Evolutionary conservation across 1,140 invertebrate species (phyloP).

Genomic region (Aphis gossypii): DNA sequence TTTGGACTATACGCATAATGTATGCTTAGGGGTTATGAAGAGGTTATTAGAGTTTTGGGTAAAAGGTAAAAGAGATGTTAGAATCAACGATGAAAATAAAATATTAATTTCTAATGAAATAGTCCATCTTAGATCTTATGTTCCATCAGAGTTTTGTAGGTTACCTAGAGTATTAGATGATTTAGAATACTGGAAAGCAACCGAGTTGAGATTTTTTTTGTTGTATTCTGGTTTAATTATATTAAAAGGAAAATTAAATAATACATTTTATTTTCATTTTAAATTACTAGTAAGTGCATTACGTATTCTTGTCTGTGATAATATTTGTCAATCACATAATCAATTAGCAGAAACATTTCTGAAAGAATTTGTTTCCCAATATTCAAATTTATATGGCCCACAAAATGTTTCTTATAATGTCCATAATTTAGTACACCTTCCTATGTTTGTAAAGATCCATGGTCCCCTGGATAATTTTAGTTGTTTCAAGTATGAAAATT

Average conservation of each 20-base stretch:
- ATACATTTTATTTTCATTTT: background rate
- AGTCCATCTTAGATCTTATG: background rate
- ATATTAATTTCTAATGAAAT: background rate
- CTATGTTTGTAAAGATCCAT: background rate
- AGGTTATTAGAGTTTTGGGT: background rate
- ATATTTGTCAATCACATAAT: background rate
- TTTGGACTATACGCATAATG: conserved; percentile 16
- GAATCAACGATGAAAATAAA: background rate
- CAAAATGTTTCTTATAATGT: conserved; percentile 15
- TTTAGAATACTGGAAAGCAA: conserved; percentile 3
- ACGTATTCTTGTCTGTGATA: background rate
- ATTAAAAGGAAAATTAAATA: conserved; percentile 5
- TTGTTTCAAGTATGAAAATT: background rate
- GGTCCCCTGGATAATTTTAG: conserved; percentile 23
- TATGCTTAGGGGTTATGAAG: background rate
- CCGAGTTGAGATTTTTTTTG: background rate
- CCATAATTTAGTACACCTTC: conserved; percentile 10
- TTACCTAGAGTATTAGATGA: background rate
- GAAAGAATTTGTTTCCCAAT: background rate
- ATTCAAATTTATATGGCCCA: background rate
- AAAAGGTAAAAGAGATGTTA: conserved; percentile 35
- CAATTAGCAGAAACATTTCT: background rate
- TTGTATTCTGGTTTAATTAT: background rate
- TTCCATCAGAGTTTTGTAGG: background rate
- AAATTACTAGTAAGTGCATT: background rate